Evolutionary conservation across 2,797 vertebrate genomes (phyloP).

Genomic region (Triplophysa yarkandensis): DNA sequence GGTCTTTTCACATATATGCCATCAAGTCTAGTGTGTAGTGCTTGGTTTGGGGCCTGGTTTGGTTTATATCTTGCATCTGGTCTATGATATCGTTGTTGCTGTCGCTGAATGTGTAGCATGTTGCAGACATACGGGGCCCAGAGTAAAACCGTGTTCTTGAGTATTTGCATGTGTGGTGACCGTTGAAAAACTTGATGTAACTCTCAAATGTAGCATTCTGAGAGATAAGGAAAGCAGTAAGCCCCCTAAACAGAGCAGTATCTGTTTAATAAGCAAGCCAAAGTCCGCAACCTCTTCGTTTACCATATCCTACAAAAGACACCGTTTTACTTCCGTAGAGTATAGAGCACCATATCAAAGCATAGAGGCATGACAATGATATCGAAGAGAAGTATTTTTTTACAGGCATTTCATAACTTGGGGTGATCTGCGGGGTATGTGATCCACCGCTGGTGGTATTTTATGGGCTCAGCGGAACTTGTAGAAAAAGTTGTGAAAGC

Average conservation of each 20-base stretch:
- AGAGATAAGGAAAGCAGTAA: slow-evolving; percentile 18
- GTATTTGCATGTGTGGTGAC: slow-evolving; percentile 73
- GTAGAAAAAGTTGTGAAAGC: slow-evolving; percentile 57
- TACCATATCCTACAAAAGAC: slow-evolving; percentile 54
- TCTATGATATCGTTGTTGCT: slow-evolving; percentile 58
- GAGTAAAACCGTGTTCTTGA: slow-evolving; percentile 63
- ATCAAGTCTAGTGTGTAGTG: slow-evolving; percentile 7
- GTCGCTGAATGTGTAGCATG: slow-evolving; percentile 76
- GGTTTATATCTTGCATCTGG: slow-evolving; percentile 43
- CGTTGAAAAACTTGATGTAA: slow-evolving; percentile 62
- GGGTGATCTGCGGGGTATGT: slow-evolving; percentile 57
- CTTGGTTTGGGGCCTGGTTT: slow-evolving; percentile 45
- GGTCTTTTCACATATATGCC: not conserved
- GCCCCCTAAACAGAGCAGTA: slow-evolving; percentile 43
- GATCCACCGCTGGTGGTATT: slow-evolving; percentile 56
- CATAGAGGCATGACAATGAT: slow-evolving; percentile 19
- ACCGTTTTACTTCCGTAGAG: slow-evolving; percentile 46
- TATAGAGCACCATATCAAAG: slow-evolving; percentile 35
- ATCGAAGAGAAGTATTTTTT: slow-evolving; percentile 73
- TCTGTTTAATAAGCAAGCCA: slow-evolving; percentile 71
- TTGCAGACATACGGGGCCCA: slow-evolving; percentile 63
- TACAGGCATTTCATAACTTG: slow-evolving; percentile 67
- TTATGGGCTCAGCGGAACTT: slow-evolving; percentile 37
- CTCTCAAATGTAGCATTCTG: slow-evolving; percentile 71
- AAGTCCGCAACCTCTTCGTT: slow-evolving; percentile 68